These are phyloP conservation scores for Craseonycteris thonglongyai DNA, from an alignment of 2,113 vertebrate genomes.

Conservation along the genomic window DNA sequence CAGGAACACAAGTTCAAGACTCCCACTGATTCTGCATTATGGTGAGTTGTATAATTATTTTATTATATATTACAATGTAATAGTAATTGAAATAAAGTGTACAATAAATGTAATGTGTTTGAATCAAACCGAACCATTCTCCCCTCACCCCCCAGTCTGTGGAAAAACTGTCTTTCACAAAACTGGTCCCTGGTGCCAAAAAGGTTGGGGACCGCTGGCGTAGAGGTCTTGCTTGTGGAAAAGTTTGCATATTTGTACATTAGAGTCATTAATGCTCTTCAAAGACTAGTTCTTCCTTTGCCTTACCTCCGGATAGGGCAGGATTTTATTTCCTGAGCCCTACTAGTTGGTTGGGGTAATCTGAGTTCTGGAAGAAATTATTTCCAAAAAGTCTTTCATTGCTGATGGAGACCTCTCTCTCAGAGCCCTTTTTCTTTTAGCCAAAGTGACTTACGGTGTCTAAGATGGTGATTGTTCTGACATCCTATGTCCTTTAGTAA, in stretches of 20 bases:
- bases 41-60: too few species aligned
- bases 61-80: too few species aligned
- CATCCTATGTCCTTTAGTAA: neutral
- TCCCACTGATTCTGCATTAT: too few species aligned
- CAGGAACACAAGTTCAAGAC: too few species aligned
- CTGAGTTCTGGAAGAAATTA: neutral
- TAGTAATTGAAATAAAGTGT: too few species aligned
- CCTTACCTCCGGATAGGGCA: neutral
- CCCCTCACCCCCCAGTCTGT: too few species aligned
- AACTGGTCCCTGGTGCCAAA: too few species aligned
- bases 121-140: too few species aligned
- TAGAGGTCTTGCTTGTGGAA: neutral
- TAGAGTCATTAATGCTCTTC: neutral
- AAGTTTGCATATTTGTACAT: neutral
- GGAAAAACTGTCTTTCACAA: too few species aligned
- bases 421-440: neutral
- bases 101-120: too few species aligned
- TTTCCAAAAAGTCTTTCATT: neutral
- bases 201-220: too few species aligned
- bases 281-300: neutral
- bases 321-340: neutral
- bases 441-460: neutral
- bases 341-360: neutral
- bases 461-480: neutral
- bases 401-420: neutral